Evolutionary conservation across 2,797 vertebrate species (phyloP).

Genomic region (Hylomyscus alleni): DNA sequence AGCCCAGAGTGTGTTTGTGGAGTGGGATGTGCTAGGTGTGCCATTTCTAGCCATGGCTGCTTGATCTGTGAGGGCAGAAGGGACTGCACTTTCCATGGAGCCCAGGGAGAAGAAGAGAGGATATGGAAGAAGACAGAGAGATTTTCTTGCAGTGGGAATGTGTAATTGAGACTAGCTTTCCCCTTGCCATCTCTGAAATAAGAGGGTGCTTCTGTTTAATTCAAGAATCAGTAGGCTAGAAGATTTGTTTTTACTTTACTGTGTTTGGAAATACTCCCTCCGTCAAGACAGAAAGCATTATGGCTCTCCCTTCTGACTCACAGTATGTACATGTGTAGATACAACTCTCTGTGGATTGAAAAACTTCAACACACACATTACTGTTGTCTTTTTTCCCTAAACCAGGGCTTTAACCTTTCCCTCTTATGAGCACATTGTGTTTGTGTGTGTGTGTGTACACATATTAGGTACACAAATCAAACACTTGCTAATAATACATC

Average conservation of each 20-base stretch:
- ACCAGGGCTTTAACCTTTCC: not conserved
- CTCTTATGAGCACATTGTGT: not conserved
- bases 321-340: not conserved
- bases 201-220: not conserved
- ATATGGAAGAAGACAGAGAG: not conserved
- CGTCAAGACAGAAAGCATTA: not conserved
- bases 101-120: not conserved
- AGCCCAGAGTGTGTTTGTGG: accelerated
- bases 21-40: not conserved
- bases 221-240: not conserved
- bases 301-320: not conserved
- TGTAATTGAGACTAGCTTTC: not conserved
- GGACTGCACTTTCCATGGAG: not conserved
- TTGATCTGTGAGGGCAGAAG: not conserved
- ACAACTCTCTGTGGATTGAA: not conserved
- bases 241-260: slow-evolving; percentile 7
- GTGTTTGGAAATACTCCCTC: not conserved
- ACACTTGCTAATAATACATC: not conserved
- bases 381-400: not conserved
- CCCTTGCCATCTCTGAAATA: not conserved
- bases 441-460: no score
- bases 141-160: not conserved
- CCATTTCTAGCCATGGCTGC: not conserved
- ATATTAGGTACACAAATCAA: not conserved
- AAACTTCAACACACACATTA: not conserved